Percentiles rank a stretch among this genome's conserved stretches.
Conservation (phyloP, 2,888 invertebrate genomes). For the Catocala nupta region DNA sequence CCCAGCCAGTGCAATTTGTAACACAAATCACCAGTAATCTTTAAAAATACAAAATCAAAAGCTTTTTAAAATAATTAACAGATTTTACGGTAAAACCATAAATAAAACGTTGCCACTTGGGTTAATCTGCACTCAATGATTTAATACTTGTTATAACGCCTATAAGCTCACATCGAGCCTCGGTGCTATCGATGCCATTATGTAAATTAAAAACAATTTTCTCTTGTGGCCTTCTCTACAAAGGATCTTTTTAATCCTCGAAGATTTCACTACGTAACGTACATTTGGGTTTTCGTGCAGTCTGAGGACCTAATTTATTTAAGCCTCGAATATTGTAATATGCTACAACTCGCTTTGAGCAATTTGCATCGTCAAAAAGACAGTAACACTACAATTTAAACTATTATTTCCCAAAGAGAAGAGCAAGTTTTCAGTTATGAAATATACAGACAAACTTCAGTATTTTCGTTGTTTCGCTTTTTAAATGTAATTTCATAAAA, state of each 20-base stretch:
- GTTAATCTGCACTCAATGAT: constrained; percentile 4
- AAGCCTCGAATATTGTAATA: no score
- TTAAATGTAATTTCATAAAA: background rate
- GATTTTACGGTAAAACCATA: background rate
- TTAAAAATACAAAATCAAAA: no score
- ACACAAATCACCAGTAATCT: no score
- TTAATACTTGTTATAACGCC: constrained; percentile 2
- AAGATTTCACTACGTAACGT: background rate
- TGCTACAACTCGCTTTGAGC: background rate
- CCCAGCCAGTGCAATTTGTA: no score
- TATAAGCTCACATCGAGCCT: background rate
- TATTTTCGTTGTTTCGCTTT: background rate
- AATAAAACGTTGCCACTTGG: background rate
- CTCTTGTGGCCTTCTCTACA: background rate
- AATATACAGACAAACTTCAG: constrained; percentile 6
- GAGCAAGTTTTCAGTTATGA: constrained; percentile 8
- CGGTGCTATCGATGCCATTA: constrained; percentile 10
- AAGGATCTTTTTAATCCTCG: background rate
- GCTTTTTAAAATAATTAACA: no score
- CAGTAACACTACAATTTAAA: constrained; percentile 7
- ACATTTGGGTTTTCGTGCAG: no score
- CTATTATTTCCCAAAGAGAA: constrained; percentile 6
- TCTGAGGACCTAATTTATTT: no score
- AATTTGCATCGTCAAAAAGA: constrained; percentile 5
- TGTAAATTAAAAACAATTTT: constrained; percentile 10